Evolutionary conservation across 2,113 vertebrate species (phyloP).

Genomic region (Engystomops pustulosus): DNA sequence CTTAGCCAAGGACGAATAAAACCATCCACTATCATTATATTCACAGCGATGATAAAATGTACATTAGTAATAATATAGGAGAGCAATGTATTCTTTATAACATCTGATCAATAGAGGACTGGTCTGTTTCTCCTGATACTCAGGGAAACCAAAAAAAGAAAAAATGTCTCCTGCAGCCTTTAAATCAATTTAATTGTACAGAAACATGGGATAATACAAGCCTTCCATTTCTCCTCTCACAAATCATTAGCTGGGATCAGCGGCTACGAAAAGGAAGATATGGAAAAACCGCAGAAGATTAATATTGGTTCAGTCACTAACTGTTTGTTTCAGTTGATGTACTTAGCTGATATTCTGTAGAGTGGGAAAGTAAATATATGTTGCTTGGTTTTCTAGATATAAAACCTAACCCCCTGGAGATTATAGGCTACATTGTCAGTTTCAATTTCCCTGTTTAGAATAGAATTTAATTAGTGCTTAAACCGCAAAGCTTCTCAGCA

Average conservation of each 20-base stretch:
- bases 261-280: slow-evolving; percentile 25
- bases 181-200: slow-evolving; percentile 40
- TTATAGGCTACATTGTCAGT: slow-evolving; percentile 50
- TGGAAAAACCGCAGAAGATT: not conserved
- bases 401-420: slow-evolving; percentile 29
- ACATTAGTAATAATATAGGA: not conserved
- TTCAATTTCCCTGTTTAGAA: slow-evolving; percentile 54
- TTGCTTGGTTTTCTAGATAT: slow-evolving; percentile 20
- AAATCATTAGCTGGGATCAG: slow-evolving; percentile 42
- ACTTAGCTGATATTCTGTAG: slow-evolving; percentile 42
- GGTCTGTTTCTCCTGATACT: not conserved
- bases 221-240: slow-evolving; percentile 25
- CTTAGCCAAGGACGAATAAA: not conserved
- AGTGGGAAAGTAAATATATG: slow-evolving; percentile 40
- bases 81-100: slow-evolving; percentile 7
- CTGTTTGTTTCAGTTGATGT: slow-evolving; percentile 43
- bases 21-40: not conserved
- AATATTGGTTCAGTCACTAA: slow-evolving; percentile 47
- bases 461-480: slow-evolving; percentile 54
- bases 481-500: slow-evolving; percentile 30
- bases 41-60: not conserved
- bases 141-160: not conserved
- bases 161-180: not conserved
- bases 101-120: not conserved
- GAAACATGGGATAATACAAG: slow-evolving; percentile 25